These are phyloP conservation scores for Brachyrhaphis roseni DNA, from an alignment of 2,797 vertebrate species.

Conservation along the genomic window DNA sequence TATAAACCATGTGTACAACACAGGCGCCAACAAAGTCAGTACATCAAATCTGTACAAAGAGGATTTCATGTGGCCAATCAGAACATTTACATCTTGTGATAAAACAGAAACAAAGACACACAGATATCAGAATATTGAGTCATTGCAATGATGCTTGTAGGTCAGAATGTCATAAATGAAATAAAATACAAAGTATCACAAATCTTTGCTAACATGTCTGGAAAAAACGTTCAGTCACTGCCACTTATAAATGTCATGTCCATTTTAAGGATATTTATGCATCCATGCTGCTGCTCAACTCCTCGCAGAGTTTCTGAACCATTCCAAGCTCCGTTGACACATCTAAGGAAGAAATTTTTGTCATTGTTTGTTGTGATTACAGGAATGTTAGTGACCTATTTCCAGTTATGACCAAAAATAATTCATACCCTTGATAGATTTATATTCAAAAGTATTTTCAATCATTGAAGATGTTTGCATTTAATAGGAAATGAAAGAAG, in stretches of 20 bases:
- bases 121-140: background rate
- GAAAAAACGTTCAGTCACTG: background rate
- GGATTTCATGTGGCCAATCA: background rate
- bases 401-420: background rate
- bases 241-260: background rate
- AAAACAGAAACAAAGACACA: background rate
- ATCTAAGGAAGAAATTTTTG: conserved; percentile 1
- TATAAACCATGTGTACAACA: background rate
- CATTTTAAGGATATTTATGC: background rate
- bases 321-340: background rate
- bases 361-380: background rate
- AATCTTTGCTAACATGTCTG: background rate
- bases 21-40: background rate
- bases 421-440: background rate
- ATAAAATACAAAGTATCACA: background rate
- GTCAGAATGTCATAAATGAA: background rate
- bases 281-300: fast-evolving
- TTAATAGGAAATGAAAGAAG: background rate
- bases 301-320: background rate
- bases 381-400: background rate
- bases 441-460: background rate
- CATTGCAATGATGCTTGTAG: background rate
- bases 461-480: background rate
- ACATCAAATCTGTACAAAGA: background rate
- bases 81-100: background rate